Evolutionary conservation across 2,888 invertebrate species (phyloP).

Genomic region (Poecilus cupreus): DNA sequence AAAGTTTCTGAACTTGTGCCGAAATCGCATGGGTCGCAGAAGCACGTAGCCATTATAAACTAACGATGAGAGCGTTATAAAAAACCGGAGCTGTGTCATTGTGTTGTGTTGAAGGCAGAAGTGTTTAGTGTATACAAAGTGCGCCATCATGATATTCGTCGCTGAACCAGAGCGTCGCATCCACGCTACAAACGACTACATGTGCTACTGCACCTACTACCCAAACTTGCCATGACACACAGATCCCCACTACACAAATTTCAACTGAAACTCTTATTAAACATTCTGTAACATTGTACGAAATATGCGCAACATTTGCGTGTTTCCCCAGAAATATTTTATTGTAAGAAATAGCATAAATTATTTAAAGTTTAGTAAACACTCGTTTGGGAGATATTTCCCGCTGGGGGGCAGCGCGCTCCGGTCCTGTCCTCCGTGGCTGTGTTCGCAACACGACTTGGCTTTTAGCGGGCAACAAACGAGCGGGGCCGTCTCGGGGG

Average conservation of each 20-base stretch:
- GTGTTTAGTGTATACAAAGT: constrained; percentile 55
- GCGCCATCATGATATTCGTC: constrained; percentile 46
- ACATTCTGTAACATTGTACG: background rate
- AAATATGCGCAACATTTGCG: background rate
- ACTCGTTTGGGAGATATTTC: background rate
- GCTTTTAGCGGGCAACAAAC: constrained; percentile 60
- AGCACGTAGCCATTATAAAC: too few species aligned
- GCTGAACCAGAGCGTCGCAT: background rate
- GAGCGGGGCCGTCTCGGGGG: constrained; percentile 51
- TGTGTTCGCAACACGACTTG: constrained; percentile 55
- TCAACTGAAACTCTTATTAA: too few species aligned
- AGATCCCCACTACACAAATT: background rate
- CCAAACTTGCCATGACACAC: background rate
- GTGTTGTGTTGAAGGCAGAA: background rate
- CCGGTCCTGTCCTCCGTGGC: constrained; percentile 14
- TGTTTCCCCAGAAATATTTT: too few species aligned
- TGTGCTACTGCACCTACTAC: constrained; percentile 34
- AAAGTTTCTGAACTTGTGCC: too few species aligned
- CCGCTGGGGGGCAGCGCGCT: too few species aligned
- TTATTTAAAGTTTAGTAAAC: background rate
- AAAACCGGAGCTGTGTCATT: constrained; percentile 27
- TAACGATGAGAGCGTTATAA: background rate
- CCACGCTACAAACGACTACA: constrained; percentile 52
- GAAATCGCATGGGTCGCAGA: too few species aligned
- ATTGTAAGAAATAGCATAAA: too few species aligned